Evolutionary conservation across 2,888 invertebrate species (phyloP).

Genomic region (Bombyx huttoni): DNA sequence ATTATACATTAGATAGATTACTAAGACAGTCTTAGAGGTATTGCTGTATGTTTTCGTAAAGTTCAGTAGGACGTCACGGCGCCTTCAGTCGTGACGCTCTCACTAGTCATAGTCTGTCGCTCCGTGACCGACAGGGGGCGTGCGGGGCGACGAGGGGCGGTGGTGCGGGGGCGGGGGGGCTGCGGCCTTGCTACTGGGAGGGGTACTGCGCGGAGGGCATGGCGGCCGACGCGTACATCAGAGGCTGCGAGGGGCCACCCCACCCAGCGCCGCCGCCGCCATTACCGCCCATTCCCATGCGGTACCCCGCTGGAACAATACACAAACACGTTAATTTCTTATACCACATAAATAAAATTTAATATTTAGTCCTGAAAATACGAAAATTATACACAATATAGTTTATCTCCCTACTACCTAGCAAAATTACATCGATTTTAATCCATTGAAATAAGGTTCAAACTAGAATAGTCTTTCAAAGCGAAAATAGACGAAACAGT

Average conservation of each 20-base stretch:
- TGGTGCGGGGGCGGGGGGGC: slow-evolving; percentile 9
- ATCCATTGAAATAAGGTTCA: too few species aligned
- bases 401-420: too few species aligned
- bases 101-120: too few species aligned
- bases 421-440: too few species aligned
- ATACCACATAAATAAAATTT: too few species aligned
- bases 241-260: slow-evolving; percentile 73
- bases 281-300: slow-evolving; percentile 72
- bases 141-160: slow-evolving; percentile 2
- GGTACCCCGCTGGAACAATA: slow-evolving; percentile 64
- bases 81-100: background rate
- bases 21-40: background rate
- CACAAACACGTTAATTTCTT: slow-evolving; percentile 5
- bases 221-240: slow-evolving; percentile 82
- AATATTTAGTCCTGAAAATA: too few species aligned
- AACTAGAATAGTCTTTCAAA: too few species aligned
- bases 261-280: slow-evolving; percentile 47
- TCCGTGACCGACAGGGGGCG: background rate
- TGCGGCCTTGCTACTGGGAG: slow-evolving; percentile 77
- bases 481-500: too few species aligned
- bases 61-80: background rate
- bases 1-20: background rate
- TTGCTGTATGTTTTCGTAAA: background rate
- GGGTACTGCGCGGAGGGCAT: slow-evolving; percentile 88
- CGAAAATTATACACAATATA: too few species aligned